These are phyloP conservation scores for Megalops cyprinoides DNA, from an alignment of 2,797 vertebrate species.

Conservation along the genomic window DNA sequence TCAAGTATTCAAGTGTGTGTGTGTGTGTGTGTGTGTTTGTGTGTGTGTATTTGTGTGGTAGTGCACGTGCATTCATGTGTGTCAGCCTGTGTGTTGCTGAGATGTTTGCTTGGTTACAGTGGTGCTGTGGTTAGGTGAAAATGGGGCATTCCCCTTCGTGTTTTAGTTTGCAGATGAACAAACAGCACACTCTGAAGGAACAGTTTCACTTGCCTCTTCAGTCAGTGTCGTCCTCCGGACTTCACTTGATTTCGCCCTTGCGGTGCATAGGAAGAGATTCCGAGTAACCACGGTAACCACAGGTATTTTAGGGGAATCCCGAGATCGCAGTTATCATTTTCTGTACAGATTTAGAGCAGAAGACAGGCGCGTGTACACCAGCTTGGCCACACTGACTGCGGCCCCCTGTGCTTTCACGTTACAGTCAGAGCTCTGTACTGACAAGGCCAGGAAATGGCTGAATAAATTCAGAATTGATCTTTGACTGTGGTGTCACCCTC, in stretches of 20 bases:
- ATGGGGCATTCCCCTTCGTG: not conserved
- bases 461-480: not conserved
- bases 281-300: not conserved
- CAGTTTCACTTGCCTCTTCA: not conserved
- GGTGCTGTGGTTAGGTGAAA: not conserved
- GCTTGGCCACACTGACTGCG: not conserved
- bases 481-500: not conserved
- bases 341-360: not conserved
- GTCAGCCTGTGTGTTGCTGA: not conserved
- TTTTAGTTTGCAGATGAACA: not conserved
- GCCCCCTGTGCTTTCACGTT: no score
- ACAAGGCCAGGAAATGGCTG: not conserved
- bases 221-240: not conserved
- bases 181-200: not conserved
- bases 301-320: slow-evolving; percentile 15
- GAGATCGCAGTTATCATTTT: not conserved
- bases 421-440: not conserved
- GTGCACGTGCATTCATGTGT: not conserved
- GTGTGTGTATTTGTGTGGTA: not conserved
- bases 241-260: not conserved
- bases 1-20: no score
- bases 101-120: not conserved
- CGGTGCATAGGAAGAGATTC: not conserved
- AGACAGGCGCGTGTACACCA: not conserved
- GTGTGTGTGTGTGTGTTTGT: not conserved